A percentile compares a stretch with the other conserved stretches of the same genome.
Conservation (phyloP, 1,140 invertebrate genomes). For the Ridgeia piscesae region DNA sequence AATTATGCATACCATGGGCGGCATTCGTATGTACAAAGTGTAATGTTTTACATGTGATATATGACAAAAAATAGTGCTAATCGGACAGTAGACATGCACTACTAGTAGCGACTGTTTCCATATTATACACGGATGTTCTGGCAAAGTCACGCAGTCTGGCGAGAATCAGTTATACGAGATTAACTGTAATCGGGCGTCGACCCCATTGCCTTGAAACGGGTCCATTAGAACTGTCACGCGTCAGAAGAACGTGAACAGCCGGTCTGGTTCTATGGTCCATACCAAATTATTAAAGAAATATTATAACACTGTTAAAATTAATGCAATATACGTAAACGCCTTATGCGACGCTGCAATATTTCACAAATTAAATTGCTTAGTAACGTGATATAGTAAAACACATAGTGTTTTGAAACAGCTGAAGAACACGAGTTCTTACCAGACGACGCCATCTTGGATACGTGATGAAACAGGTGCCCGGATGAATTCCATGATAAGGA, state of each 20-base stretch:
- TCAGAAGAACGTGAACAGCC: neutral
- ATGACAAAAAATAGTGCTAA: too few relatives aligned
- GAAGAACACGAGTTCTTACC: conserved; percentile 4
- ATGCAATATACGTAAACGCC: neutral
- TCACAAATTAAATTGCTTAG: neutral
- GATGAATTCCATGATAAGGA: neutral
- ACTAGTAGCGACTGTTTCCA: neutral
- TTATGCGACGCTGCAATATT: neutral
- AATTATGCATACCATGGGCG: too few relatives aligned
- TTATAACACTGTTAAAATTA: neutral
- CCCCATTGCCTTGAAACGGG: neutral
- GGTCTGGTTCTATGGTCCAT: neutral
- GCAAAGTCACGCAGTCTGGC: too few relatives aligned
- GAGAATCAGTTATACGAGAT: too few relatives aligned
- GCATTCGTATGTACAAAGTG: too few relatives aligned
- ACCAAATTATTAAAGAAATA: neutral
- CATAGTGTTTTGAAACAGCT: conserved; percentile 1
- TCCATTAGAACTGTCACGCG: neutral
- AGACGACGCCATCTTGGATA: neutral
- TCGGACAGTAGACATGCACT: neutral
- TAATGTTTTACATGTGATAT: too few relatives aligned
- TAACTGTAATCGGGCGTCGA: neutral
- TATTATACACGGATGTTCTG: too few relatives aligned
- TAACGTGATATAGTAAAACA: neutral
- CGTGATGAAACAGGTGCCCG: neutral